A percentile compares a stretch with the other conserved stretches of the same genome.
phyloP scores from a whole-genome alignment of 1,140 invertebrate species.

The Calliopsis andreniformis region DNA sequence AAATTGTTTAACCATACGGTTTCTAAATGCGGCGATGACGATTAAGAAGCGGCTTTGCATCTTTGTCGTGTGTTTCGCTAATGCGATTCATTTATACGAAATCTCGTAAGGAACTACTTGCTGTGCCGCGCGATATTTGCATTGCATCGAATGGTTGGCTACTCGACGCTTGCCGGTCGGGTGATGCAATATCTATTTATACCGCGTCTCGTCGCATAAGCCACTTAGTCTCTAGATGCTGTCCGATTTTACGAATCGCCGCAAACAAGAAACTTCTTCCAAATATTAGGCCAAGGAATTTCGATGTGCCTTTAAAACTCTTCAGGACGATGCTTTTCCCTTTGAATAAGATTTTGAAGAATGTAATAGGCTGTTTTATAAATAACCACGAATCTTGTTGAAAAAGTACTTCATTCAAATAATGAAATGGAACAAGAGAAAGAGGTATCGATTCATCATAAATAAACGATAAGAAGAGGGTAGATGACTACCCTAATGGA shows the following conservation, averaged over 20 bases:
- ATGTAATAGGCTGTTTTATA: too few species aligned
- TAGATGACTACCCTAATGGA: too few species aligned
- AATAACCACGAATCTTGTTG: too few species aligned
- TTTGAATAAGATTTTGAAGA: too few species aligned
- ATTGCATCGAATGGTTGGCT: constrained; percentile 13
- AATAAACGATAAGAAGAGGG: background rate
- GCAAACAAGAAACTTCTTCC: background rate
- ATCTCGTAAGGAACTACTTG: constrained; percentile 13
- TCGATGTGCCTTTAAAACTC: too few species aligned
- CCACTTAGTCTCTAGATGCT: background rate
- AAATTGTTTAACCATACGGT: constrained; percentile 10
- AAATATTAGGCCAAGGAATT: too few species aligned
- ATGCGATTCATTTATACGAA: constrained; percentile 47
- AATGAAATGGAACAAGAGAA: background rate
- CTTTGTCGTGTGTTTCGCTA: constrained; percentile 49
- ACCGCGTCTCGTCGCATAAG: constrained; percentile 8
- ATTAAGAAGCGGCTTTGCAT: constrained; percentile 5
- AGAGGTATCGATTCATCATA: constrained; percentile 47
- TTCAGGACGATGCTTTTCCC: too few species aligned
- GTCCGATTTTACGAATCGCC: constrained; percentile 16
- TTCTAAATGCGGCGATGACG: constrained; percentile 71
- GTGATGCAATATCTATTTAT: constrained; percentile 33
- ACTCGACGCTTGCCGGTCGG: background rate
- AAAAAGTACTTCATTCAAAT: too few species aligned
- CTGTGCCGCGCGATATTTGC: constrained; percentile 35